Evolutionary conservation across 2,113 vertebrate genomes (phyloP), one percentile per base, ranked within the genome.

Genomic region (Burhinus oedicnemus): DNA sequence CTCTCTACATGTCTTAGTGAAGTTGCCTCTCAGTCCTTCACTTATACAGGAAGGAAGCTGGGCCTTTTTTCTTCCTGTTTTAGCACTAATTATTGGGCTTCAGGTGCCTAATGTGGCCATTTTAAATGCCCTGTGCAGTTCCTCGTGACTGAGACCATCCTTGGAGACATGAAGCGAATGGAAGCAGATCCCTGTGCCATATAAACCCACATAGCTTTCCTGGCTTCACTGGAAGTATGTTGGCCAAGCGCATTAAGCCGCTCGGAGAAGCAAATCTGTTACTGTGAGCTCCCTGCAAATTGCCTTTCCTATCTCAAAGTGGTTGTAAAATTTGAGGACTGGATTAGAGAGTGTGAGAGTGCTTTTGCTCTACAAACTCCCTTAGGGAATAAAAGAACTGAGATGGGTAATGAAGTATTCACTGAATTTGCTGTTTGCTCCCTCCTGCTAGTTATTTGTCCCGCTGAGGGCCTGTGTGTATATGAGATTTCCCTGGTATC

Each of bases 351-450:
- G 18, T 1, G 2, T 27, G 20, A 47, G n/a, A 87, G 36, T 69
- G 45, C 5, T 82, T 92, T 89, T 76, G 40, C 40, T 92, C 16
- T 78, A 8, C n/a, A 30, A 26, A 58, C 6, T 75, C 47, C 69
- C 61, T 57, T 25, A 87, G 66, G 58, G 58, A 84, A 79, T 10
- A 61, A 64, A 84, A 65, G 52, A 81, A 83, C 44, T 62, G 61
- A 72, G 91, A 51, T 36, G 30, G 57, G 11, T 92, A 87, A 95
- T 91, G 34, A 94, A 81, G 61, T 84, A 60, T 69, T 79, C 30
- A 75, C 12, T 76, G 40, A 69, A 58, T 82, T 84, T 72, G 34
- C 57, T 65, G 17, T 79, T 94, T 71, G 5, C 44, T 94, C 25
- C 44, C 60, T 26, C 27, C 40, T 64, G 36, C 11, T 44, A 61